These are phyloP conservation scores for Pterois miles DNA, from an alignment of 2,797 vertebrate genomes.

Conservation along the genomic window DNA sequence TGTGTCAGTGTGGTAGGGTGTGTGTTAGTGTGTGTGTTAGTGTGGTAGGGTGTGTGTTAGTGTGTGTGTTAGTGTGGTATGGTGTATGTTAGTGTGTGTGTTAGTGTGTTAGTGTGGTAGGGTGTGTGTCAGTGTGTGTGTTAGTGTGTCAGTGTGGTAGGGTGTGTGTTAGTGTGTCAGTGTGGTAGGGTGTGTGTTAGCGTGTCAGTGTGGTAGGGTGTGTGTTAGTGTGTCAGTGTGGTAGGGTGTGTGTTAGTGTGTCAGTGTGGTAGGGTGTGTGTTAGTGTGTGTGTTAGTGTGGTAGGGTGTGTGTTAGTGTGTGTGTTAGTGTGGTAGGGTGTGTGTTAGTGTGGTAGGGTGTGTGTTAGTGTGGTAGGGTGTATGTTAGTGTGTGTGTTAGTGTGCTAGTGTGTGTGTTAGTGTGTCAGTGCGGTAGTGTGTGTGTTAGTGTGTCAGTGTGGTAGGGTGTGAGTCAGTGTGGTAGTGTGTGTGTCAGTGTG, in stretches of 20 bases:
- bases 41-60: neutral
- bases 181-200: neutral
- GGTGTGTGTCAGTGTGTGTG: neutral
- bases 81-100: constrained; percentile 8
- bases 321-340: constrained; percentile 3
- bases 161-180: constrained; percentile 4
- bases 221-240: neutral
- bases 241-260: constrained; percentile 1
- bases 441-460: too few relatives aligned
- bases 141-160: neutral
- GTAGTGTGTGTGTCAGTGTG: neutral
- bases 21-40: neutral
- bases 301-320: neutral
- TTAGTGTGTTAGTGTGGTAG: neutral
- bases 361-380: neutral
- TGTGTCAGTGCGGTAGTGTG: constrained; percentile 3
- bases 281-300: constrained; percentile 1
- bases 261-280: neutral
- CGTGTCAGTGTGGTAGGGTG: constrained; percentile 15
- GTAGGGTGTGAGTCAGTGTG: neutral
- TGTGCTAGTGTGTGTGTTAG: neutral
- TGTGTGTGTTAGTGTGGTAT: neutral
- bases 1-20: constrained; percentile 4
- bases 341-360: too few relatives aligned
- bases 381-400: neutral